phyloP scores from a whole-genome alignment of 2,113 vertebrate species.

The Narcine bancroftii region DNA sequence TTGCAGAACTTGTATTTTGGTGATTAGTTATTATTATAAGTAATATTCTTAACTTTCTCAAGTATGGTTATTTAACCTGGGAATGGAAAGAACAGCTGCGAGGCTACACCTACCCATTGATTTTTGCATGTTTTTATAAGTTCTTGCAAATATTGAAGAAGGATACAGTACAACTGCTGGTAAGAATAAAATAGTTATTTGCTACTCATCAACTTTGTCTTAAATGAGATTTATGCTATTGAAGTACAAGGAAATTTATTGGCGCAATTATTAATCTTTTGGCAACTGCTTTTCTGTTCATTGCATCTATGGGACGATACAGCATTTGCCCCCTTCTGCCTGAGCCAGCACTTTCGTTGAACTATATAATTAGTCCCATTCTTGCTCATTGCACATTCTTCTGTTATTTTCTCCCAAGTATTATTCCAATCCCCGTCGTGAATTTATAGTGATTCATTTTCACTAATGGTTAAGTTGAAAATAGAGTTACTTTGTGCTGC shows the following conservation, averaged over 20 bases:
- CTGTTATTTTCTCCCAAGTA: no score
- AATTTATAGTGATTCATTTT: not conserved
- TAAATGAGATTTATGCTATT: not conserved
- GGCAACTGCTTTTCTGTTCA: not conserved
- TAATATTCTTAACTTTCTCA: slow-evolving; percentile 54
- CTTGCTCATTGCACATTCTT: no score
- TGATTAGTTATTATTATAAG: not conserved
- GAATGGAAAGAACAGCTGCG: slow-evolving; percentile 80
- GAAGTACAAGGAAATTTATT: not conserved
- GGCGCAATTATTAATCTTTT: not conserved
- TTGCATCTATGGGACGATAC: not conserved
- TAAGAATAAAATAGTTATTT: slow-evolving; percentile 48
- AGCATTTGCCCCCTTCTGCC: not conserved
- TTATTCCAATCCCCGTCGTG: no score
- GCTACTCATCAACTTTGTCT: not conserved
- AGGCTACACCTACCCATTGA: slow-evolving; percentile 75
- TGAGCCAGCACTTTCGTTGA: not conserved
- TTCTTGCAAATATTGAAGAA: slow-evolving; percentile 61
- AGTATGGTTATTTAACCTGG: slow-evolving; percentile 88
- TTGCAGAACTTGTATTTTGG: not conserved
- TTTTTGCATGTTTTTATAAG: slow-evolving; percentile 82
- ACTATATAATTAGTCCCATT: not conserved
- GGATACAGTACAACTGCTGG: slow-evolving; percentile 72
- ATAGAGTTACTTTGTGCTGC: not conserved
- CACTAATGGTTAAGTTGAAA: not conserved